Evolutionary conservation across 2,888 invertebrate species (phyloP).

Genomic region (Rhagonycha lutea): DNA sequence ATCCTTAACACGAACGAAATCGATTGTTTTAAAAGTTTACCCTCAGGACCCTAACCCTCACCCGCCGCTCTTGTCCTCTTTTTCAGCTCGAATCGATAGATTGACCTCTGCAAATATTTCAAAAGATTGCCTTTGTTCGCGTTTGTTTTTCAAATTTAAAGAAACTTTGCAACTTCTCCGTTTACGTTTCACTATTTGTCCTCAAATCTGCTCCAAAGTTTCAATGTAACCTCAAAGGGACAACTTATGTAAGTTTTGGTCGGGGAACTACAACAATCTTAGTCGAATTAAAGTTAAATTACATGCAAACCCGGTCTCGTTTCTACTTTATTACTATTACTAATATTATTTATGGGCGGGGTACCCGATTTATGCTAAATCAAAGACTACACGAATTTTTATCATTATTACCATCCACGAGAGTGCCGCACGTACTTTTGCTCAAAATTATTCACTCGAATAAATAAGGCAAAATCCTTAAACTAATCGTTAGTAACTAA

Average conservation of each 20-base stretch:
- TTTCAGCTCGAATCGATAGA: background rate
- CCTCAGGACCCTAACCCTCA: background rate
- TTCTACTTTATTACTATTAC: too few relatives aligned
- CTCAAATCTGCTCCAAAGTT: conserved; percentile 11
- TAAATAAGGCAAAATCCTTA: background rate
- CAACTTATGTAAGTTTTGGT: conserved; percentile 23
- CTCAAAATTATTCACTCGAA: background rate
- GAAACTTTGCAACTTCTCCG: conserved; percentile 9
- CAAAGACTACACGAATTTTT: background rate
- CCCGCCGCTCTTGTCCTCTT: background rate
- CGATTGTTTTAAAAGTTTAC: conserved; percentile 14
- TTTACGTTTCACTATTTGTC: conserved; percentile 10
- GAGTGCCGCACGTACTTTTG: background rate
- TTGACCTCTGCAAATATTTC: conserved; percentile 10
- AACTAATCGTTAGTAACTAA: background rate
- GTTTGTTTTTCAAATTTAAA: conserved; percentile 4
- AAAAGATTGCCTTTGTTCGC: background rate
- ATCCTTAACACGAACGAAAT: conserved; percentile 32
- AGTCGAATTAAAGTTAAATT: conserved; percentile 26
- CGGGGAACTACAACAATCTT: conserved; percentile 8
- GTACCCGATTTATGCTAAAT: background rate
- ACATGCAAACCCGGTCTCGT: conserved; percentile 10
- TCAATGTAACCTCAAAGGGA: conserved; percentile 16
- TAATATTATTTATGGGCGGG: too few relatives aligned
- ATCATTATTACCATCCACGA: background rate